Base-by-base conservation (phyloP, 2,113 vertebrate species). In the Chloropsis hardwickii region DNA sequence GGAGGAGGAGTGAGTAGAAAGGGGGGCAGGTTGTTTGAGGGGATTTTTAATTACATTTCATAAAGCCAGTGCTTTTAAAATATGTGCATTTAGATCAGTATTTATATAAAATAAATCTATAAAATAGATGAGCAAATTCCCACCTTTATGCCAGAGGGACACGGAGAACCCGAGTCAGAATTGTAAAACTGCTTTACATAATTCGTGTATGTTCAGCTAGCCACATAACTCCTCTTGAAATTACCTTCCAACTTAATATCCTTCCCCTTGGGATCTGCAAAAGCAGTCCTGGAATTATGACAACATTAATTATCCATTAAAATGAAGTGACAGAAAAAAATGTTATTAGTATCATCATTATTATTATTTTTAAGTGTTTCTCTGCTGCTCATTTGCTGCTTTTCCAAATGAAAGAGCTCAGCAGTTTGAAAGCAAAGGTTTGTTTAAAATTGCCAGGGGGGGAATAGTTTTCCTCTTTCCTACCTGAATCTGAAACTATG, bases 371-470 rank as follows among this genome's bases (percentile, higher is more conserved):
- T 47, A 74, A 67, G 56, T 17, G 9, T 70, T 76, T 92, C 74
- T 86, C 69, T 65, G 40, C 58, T 29, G 25, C 44, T 90, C 48
- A 15, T 90, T 65, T 92, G 61, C 69, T 82, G 20, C 83, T 93
- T 85, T 22, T 81, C 72, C 66, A 84, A 95, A 92, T 11, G 17
- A 94, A 95, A 83, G 40, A 86, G 42, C 64, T 84, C 67, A 70
- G 71, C 12, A 8, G n/a, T 57, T 86, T 89, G 50, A 94, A 96
- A 88, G 62, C 27, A 88, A 94, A 92, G 57, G 44, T 85, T 95
- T 91, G 31, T 86, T 95, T 74, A 60, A 88, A 94, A 76, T 56
- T 67, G 85, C 81, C 58, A 2, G 28, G 16, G 54, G 53, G 39
- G 4, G 45, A 60, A 69, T 7, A 37, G 33, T 60, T 73, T 79